Conservation (phyloP, 2,888 invertebrate genomes). For the Sphaerophoria rueppellii region DNA sequence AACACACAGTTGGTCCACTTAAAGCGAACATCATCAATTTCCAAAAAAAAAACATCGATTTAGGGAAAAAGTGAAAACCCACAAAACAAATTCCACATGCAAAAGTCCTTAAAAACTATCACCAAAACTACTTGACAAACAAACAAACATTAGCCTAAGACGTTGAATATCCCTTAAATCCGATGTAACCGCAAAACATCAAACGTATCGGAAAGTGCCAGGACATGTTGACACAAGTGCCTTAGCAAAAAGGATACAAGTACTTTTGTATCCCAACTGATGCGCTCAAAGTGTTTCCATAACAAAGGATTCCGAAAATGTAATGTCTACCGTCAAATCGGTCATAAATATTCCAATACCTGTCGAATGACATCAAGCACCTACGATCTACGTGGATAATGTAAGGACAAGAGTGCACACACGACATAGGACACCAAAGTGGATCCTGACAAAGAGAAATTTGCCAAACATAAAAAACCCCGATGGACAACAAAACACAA, state of each 20-base stretch:
- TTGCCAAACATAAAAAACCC: constrained; percentile 33
- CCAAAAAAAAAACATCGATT: constrained; percentile 15
- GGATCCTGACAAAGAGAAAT: constrained; percentile 31
- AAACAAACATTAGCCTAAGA: constrained; percentile 33
- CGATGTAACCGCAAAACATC: constrained; percentile 45
- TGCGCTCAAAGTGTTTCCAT: constrained; percentile 61
- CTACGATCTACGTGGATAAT: constrained; percentile 52
- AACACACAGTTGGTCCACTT: not conserved
- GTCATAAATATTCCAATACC: constrained; percentile 70
- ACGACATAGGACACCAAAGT: not conserved
- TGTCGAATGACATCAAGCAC: constrained; percentile 28
- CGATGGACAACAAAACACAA: not conserved
- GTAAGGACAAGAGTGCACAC: constrained; percentile 34
- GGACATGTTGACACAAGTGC: constrained; percentile 58
- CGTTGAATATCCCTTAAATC: not conserved
- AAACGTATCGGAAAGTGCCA: constrained; percentile 57
- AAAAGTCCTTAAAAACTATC: constrained; percentile 56
- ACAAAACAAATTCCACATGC: constrained; percentile 43
- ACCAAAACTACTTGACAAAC: constrained; percentile 57
- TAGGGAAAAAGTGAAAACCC: constrained; percentile 11
- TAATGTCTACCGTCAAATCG: constrained; percentile 65
- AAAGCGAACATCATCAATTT: constrained; percentile 35
- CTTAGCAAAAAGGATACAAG: constrained; percentile 58
- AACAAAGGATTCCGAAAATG: constrained; percentile 68
- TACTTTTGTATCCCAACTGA: not conserved